These are phyloP conservation scores for Dugesia japonica DNA, from an alignment of 2,888 invertebrate species.

Conservation along the genomic window DNA sequence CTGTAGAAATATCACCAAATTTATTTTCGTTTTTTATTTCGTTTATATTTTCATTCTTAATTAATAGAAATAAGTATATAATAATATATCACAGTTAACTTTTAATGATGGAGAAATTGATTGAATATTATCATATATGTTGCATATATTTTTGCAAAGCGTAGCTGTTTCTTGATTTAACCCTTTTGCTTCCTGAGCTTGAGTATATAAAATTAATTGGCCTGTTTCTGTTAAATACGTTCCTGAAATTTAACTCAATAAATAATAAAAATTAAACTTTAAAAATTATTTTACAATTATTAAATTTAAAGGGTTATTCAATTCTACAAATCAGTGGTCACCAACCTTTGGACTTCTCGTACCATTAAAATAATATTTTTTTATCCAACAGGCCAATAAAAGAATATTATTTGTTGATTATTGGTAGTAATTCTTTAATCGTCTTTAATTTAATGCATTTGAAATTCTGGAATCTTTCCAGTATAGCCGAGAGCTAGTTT, in stretches of 20 bases:
- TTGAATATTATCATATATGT: not conserved
- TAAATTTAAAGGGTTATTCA: too few species aligned
- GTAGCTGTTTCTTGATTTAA: not conserved
- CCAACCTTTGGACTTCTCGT: too few species aligned
- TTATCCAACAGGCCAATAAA: too few species aligned
- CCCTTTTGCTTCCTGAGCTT: not conserved
- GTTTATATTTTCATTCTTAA: not conserved
- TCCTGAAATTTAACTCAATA: not conserved
- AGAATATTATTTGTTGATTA: too few species aligned
- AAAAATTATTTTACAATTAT: too few species aligned
- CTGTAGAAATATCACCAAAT: not conserved
- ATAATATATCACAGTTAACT: not conserved
- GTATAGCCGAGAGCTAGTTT: too few species aligned
- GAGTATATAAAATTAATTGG: not conserved
- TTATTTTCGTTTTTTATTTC: not conserved
- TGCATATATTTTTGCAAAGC: not conserved
- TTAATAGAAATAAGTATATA: not conserved
- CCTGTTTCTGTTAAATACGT: not conserved
- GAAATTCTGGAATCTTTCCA: too few species aligned
- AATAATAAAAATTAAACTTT: too few species aligned
- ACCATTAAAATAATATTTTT: too few species aligned
- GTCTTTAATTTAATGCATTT: too few species aligned
- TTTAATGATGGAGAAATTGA: not conserved
- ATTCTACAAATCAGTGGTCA: too few species aligned
- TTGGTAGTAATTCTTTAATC: too few species aligned